These are phyloP conservation scores for Contarinia nasturtii DNA, from an alignment of 1,140 invertebrate genomes.

Conservation along the genomic window DNA sequence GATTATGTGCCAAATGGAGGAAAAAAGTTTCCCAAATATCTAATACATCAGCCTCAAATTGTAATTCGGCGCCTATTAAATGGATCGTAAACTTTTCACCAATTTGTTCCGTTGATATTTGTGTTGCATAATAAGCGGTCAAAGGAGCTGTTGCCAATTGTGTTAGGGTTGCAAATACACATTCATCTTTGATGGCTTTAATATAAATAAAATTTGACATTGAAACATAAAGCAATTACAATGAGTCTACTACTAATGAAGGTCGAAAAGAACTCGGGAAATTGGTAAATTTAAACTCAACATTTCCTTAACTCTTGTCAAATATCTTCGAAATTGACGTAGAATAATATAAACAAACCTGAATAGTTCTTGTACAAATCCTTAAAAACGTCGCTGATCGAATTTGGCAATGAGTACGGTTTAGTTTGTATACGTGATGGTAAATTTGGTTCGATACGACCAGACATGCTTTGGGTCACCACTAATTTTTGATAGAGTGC, in stretches of 20 bases:
- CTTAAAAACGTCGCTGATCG: conserved; percentile 28
- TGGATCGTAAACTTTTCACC: conserved; percentile 13
- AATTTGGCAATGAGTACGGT: conserved; percentile 22
- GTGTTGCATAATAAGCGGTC: conserved; percentile 35
- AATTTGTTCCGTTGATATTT: conserved; percentile 22
- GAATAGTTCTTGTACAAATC: conserved; percentile 28
- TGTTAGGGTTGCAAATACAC: conserved; percentile 38
- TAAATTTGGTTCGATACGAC: conserved; percentile 31
- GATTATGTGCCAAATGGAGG: conserved; percentile 35
- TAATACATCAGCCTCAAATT: conserved; percentile 44
- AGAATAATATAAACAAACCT: conserved; percentile 20
- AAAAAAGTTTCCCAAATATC: conserved; percentile 51
- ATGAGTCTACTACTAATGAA: conserved; percentile 1
- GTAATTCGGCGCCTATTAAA: conserved; percentile 39
- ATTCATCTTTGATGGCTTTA: conserved; percentile 28
- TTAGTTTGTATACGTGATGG: conserved; percentile 27
- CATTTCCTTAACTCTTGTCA: too few relatives aligned
- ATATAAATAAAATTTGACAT: too few relatives aligned
- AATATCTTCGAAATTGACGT: too few relatives aligned
- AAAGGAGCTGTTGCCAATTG: conserved; percentile 42
- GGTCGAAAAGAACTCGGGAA: too few relatives aligned
- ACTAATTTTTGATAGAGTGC: conserved; percentile 30
- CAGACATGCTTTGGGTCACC: conserved; percentile 28
- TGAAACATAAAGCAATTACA: conserved; percentile 6
- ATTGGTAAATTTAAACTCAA: too few relatives aligned